Base-by-base conservation (phyloP, 2,797 vertebrate genomes). In the Sandelia bainsii region DNA sequence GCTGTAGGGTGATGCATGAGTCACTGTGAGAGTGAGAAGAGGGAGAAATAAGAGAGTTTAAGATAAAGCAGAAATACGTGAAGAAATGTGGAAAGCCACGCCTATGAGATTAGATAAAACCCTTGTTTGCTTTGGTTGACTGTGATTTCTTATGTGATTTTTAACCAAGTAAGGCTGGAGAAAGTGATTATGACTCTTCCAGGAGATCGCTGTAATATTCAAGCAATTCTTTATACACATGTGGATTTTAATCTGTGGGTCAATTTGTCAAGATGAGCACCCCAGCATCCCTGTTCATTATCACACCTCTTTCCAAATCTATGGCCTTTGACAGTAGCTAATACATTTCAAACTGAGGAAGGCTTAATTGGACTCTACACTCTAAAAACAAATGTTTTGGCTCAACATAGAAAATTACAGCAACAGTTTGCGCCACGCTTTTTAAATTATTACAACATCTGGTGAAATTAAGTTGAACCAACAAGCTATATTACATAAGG, bases 1-100 rank as follows among this genome's bases (percentile, higher is more conserved):
- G 88, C 86, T 83, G 87, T 62, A 71, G 85, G 84, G 69, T 72
- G 84, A 86, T 59, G 67, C 81, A 83, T 87, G 84, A 91, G 79
- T 86, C 82, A 88, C 75, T 50, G 62, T 32, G 60, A 72, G 63
- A 45, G 62, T 32, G 60, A 72, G 63, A 72, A 52, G 70, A 74
- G 53, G 62, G 68, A 62, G 44, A 78, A 64, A 82, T 57, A 74
- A 79, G 52, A 51, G 61, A 61, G 63, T 13, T 53, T 42, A 69
- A 84, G 73, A 81, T 69, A 19, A 79, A 91, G 78, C 50, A 51
- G 29, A 51, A 85, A 89, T 75, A 76, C 83, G 75, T 6, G 80
- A 78, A 77, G 79, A 69, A 85, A 84, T 52, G 76, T 89, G 80
- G 54, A 74, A 60, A 72, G 80, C 62, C 49, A 32, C 7, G 37